Base-by-base conservation (phyloP, 2,113 vertebrate species). In the Caranx ignobilis region DNA sequence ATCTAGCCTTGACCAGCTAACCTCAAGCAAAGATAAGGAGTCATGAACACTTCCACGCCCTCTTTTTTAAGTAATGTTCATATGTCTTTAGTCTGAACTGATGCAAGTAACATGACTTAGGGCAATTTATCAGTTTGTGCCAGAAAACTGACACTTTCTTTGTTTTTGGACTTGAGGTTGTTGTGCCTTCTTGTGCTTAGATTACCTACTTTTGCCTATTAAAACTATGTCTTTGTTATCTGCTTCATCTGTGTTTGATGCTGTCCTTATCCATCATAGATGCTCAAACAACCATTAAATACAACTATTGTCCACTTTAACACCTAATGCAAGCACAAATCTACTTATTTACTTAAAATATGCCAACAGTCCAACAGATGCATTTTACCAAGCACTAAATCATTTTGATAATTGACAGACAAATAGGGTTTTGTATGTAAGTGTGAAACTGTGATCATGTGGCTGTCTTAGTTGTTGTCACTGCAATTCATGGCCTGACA, bases 391-490 rank as follows among this genome's bases (percentile, higher is more conserved):
- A 9, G 4, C 26, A 50, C 13, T 54, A 60, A 65, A 39, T 55
- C 4, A 32, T 79, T 35, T 69, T 45, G 7, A 63, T 59, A n/a
- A 39, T 0, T 62, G 37, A 52, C 50, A 59, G 64, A 56, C 55
- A 72, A 41, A 59, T 50, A 1, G 12, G 21, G 32, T 43, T 5
- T 62, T 67, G 21, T 56, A 26, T 10, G 3, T 60, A 41, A 55
- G 39, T 35, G 47, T 41, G 15, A 45, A 70, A 39, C 10, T 45
- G 21, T 66, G 7, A 43, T 75, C 62, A 65, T 39, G 55, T 39
- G 31, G 43, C n/a, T 62, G 61, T 80, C 18, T 77, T 62, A 37
- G 67, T 61, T 55, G 61, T 88, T 61, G 47, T 82, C 70, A 62
- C 64, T 15, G 12, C 48, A 69, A 71, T 41, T 71, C 57, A 39